Evolutionary conservation across 2,797 vertebrate species (phyloP).

Genomic region (Halcyon badia): DNA sequence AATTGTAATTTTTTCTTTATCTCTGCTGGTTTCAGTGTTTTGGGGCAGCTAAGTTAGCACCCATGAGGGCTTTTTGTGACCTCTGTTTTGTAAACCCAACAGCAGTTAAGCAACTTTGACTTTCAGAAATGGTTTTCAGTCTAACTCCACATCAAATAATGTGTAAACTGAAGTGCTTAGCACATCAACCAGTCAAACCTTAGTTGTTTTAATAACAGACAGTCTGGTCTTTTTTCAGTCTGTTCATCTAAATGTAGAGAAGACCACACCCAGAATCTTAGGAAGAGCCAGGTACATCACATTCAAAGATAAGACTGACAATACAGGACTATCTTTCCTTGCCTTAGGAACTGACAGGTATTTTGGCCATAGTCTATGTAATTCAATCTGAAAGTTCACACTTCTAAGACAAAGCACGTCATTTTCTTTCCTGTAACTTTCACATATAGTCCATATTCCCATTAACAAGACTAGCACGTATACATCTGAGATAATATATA

Average conservation of each 20-base stretch:
- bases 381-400: background rate
- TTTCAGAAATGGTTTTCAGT: background rate
- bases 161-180: background rate
- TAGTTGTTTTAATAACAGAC: background rate
- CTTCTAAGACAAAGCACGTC: background rate
- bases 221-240: background rate
- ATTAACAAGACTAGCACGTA: background rate
- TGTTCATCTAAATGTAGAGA: background rate
- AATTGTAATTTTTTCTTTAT: background rate
- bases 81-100: background rate
- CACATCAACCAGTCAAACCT: background rate
- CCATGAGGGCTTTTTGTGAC: background rate
- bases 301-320: background rate
- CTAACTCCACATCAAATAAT: background rate
- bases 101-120: background rate
- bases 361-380: background rate
- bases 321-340: background rate
- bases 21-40: background rate
- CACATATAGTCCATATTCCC: background rate
- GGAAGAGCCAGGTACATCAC: background rate
- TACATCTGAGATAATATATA: background rate
- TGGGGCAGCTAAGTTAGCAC: background rate
- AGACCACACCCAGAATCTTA: background rate
- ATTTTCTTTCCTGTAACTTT: background rate
- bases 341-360: background rate